Conservation (phyloP, 2,113 vertebrate genomes). For the Monopterus albus region DNA sequence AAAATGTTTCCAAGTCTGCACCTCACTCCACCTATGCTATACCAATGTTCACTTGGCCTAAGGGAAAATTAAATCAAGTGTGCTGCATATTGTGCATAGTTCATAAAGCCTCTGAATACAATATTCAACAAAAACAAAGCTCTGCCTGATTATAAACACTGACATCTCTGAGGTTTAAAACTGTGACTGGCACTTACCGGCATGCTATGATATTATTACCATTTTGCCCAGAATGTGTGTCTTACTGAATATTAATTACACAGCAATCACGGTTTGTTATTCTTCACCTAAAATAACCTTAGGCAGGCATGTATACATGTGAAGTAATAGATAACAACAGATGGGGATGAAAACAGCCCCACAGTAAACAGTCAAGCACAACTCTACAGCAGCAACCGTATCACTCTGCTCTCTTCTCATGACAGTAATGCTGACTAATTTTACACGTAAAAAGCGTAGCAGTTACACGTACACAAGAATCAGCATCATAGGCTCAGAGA, state of each 20-base stretch:
- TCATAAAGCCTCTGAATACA: too few species aligned
- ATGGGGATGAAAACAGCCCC: not conserved
- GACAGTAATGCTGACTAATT: not conserved
- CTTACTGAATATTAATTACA: not conserved
- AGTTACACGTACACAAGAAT: constrained; percentile 11
- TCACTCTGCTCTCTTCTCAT: not conserved
- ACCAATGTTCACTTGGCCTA: not conserved
- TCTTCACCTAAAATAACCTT: not conserved
- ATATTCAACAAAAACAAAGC: too few species aligned
- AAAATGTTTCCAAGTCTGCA: not conserved
- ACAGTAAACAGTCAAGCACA: not conserved
- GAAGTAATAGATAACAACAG: not conserved
- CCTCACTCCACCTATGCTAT: not conserved
- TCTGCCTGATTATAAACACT: too few species aligned
- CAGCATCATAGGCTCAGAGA: constrained; percentile 5
- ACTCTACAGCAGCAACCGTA: not conserved
- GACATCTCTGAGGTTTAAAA: too few species aligned
- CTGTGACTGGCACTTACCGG: too few species aligned
- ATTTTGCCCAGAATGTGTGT: too few species aligned
- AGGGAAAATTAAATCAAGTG: too few species aligned
- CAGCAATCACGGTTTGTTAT: too few species aligned
- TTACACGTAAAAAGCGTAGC: not conserved
- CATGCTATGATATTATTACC: too few species aligned
- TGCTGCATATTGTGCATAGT: too few species aligned
- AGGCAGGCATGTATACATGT: not conserved